These are phyloP conservation scores for Aix galericulata DNA, from an alignment of 2,113 vertebrate species.

Conservation along the genomic window DNA sequence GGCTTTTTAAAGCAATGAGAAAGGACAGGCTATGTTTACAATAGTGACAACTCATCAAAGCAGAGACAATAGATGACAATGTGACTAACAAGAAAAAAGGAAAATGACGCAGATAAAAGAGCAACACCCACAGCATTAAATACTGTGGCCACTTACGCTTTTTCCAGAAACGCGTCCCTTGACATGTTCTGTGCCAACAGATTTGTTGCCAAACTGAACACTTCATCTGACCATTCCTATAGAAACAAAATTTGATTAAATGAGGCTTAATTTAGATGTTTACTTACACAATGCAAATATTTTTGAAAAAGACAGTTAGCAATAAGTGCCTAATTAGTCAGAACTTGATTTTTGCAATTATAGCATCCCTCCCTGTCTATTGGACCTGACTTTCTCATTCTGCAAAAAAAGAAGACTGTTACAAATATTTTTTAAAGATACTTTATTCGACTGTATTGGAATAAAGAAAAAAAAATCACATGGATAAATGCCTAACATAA, in stretches of 20 bases:
- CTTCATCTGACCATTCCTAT: slow-evolving; percentile 95
- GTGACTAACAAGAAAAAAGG: slow-evolving; percentile 62
- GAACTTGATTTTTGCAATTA: not conserved
- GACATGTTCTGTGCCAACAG: slow-evolving; percentile 96
- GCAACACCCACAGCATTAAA: slow-evolving; percentile 56
- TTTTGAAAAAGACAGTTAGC: not conserved
- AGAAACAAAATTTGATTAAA: slow-evolving; percentile 59
- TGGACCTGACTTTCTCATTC: not conserved
- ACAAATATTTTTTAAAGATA: not conserved
- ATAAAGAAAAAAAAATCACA: not conserved
- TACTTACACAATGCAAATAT: slow-evolving; percentile 1
- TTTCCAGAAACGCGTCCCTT: slow-evolving; percentile 93
- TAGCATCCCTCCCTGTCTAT: not conserved
- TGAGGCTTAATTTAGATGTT: slow-evolving; percentile 11
- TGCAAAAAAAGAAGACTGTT: not conserved
- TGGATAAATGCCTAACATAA: not conserved
- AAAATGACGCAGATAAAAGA: slow-evolving; percentile 69
- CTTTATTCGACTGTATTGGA: not conserved
- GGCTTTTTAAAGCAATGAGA: slow-evolving; percentile 31
- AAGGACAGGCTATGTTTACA: slow-evolving; percentile 70
- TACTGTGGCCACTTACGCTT: slow-evolving; percentile 84
- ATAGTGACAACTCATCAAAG: slow-evolving; percentile 45
- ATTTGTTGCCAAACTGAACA: slow-evolving; percentile 95
- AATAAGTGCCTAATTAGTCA: slow-evolving; percentile 9
- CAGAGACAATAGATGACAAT: slow-evolving; percentile 67